These are phyloP conservation scores for Rhinogobio ventralis DNA, from an alignment of 2,797 vertebrate genomes.

Conservation along the genomic window DNA sequence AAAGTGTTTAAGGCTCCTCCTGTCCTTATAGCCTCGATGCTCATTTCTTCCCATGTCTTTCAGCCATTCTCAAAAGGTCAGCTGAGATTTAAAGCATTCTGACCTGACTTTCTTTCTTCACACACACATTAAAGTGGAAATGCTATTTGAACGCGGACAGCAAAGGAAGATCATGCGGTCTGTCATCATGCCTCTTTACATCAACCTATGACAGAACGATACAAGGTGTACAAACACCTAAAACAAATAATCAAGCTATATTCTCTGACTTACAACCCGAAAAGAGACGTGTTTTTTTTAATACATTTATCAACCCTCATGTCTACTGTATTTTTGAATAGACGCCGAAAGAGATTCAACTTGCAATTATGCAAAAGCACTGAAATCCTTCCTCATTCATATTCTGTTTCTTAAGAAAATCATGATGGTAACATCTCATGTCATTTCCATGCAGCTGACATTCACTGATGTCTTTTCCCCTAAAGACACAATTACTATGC, in stretches of 20 bases:
- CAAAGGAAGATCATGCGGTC: neutral
- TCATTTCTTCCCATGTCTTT: constrained; percentile 37
- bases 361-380: neutral
- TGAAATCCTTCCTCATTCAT: neutral
- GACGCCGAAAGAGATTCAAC: neutral
- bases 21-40: neutral
- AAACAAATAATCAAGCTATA: constrained; percentile 1
- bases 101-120: constrained; percentile 41
- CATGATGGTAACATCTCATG: neutral
- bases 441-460: constrained; percentile 29
- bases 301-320: neutral
- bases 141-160: neutral
- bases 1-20: constrained; percentile 43
- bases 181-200: neutral
- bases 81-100: constrained; percentile 64
- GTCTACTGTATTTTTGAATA: neutral
- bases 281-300: neutral
- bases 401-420: constrained; percentile 1
- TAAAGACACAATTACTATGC: constrained; percentile 44
- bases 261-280: neutral
- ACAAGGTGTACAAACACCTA: neutral
- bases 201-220: neutral
- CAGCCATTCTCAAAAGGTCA: constrained; percentile 61
- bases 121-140: neutral
- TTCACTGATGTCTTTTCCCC: constrained; percentile 23